phyloP scores from a whole-genome alignment of 2,888 invertebrate genomes.

The Drosophila acutilabella region DNA sequence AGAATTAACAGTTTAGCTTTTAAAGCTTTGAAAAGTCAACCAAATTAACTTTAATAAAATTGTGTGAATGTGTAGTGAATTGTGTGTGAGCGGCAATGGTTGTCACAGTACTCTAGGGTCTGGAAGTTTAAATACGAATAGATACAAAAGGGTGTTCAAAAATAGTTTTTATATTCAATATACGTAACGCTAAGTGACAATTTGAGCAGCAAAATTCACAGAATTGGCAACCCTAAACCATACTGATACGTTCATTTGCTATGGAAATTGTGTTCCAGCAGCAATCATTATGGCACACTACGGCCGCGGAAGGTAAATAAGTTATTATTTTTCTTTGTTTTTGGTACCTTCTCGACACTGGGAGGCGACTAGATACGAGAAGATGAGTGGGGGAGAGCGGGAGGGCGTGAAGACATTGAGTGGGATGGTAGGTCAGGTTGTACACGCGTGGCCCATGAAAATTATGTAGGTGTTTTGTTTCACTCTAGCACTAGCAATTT shows the following conservation, averaged over 20 bases:
- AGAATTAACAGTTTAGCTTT: constrained; percentile 34
- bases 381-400: background rate
- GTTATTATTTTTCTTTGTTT: constrained; percentile 25
- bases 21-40: constrained; percentile 17
- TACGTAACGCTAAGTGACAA: constrained; percentile 55
- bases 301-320: background rate
- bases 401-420: background rate
- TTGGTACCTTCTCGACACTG: constrained; percentile 50
- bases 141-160: background rate
- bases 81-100: background rate
- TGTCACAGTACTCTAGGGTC: constrained; percentile 7
- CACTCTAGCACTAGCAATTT: constrained; percentile 26
- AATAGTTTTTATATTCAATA: constrained; percentile 50
- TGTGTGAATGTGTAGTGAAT: constrained; percentile 48
- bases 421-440: constrained; percentile 1
- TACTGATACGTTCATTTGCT: background rate
- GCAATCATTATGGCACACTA: constrained; percentile 60
- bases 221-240: constrained; percentile 19
- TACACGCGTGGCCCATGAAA: constrained; percentile 71
- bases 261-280: constrained; percentile 31
- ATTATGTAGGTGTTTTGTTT: constrained; percentile 74
- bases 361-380: background rate
- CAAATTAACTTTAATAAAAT: constrained; percentile 27
- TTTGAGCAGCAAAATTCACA: constrained; percentile 60
- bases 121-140: background rate